Percentiles rank a stretch among this genome's conserved stretches.
phyloP scores from a whole-genome alignment of 2,113 vertebrate species.

The Carettochelys insculpta region DNA sequence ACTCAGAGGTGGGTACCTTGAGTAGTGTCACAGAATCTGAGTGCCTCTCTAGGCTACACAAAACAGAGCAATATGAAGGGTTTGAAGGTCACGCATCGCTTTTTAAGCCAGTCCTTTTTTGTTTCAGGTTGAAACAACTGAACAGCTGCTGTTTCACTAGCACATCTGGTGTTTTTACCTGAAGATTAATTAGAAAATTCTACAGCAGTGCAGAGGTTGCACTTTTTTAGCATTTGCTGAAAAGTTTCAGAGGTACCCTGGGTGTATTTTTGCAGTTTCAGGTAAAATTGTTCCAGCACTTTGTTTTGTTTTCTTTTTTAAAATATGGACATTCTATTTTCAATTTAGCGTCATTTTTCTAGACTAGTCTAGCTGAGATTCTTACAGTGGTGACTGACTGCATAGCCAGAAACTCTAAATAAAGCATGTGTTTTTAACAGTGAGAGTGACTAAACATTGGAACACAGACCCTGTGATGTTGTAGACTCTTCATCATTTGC shows the following conservation, averaged over 20 bases:
- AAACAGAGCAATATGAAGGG: not conserved
- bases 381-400: not conserved
- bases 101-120: constrained; percentile 10
- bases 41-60: not conserved
- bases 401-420: not conserved
- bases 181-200: constrained; percentile 25
- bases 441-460: not conserved
- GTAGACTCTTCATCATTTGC: not conserved
- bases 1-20: not conserved
- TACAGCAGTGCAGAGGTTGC: not conserved
- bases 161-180: not conserved
- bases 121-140: not conserved
- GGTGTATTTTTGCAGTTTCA: constrained; percentile 21
- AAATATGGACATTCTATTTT: not conserved
- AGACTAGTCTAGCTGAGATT: not conserved
- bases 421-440: not conserved
- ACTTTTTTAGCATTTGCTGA: constrained; percentile 14
- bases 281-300: not conserved
- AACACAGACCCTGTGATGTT: not conserved
- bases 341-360: constrained; percentile 14
- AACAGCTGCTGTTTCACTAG: constrained; percentile 1
- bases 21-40: not conserved
- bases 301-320: not conserved
- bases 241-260: constrained; percentile 26
- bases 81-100: not conserved